A percentile compares a stretch with the other conserved stretches of the same genome.
phyloP scores from a whole-genome alignment of 2,113 vertebrate genomes.

The Conger conger region DNA sequence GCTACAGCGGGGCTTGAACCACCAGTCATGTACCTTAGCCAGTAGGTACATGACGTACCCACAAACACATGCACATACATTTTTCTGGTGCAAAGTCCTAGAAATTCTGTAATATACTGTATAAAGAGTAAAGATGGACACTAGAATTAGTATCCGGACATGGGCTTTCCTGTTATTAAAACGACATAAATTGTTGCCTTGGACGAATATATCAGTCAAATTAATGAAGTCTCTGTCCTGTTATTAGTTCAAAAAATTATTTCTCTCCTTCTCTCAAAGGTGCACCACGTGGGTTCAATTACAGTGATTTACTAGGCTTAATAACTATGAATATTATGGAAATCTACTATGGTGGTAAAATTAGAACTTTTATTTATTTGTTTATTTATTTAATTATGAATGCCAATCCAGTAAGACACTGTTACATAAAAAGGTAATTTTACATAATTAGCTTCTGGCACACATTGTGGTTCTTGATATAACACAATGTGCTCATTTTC shows the following conservation, averaged over 20 bases:
- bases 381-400: constrained; percentile 4
- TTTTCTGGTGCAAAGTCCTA: no score
- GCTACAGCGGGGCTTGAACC: no score
- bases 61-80: neutral
- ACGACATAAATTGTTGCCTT: neutral
- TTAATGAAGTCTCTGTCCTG: constrained; percentile 6
- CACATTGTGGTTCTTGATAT: neutral
- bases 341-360: neutral
- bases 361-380: neutral
- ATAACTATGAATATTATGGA: constrained; percentile 1
- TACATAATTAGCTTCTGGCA: neutral
- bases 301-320: neutral
- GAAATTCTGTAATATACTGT: neutral
- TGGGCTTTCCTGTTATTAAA: neutral
- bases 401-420: neutral
- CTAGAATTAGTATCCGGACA: neutral
- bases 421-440: no score
- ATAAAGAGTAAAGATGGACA: neutral
- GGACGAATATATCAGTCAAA: constrained; percentile 5
- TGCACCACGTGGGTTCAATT: neutral
- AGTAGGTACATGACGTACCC: no score
- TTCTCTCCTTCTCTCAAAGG: neutral
- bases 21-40: no score
- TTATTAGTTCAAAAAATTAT: constrained; percentile 12
- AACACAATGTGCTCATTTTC: neutral